These are phyloP conservation scores for Heteropelma amictum DNA, from an alignment of 2,888 invertebrate genomes.

Conservation along the genomic window DNA sequence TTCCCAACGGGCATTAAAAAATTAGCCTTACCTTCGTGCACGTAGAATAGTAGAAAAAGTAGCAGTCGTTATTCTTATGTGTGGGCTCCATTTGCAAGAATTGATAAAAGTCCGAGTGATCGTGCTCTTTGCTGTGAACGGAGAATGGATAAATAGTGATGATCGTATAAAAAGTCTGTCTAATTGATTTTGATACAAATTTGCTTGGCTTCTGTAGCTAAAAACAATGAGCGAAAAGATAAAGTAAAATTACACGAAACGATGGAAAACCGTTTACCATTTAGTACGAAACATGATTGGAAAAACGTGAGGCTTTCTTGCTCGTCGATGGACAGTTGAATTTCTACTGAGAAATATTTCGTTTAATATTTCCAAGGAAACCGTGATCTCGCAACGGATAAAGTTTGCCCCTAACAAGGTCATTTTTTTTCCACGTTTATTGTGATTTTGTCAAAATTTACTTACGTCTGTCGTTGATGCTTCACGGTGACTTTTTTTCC, in stretches of 20 bases:
- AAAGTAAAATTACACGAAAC: neutral
- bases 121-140: slow-evolving; percentile 74
- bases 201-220: too few species aligned
- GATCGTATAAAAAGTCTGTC: too few species aligned
- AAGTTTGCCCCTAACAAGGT: slow-evolving; percentile 52
- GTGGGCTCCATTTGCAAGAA: slow-evolving; percentile 83
- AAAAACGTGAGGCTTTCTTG: slow-evolving; percentile 32
- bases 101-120: slow-evolving; percentile 74
- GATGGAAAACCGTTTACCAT: slow-evolving; percentile 68
- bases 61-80: slow-evolving; percentile 90
- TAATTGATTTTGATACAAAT: too few species aligned
- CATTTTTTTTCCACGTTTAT: slow-evolving; percentile 57
- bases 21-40: slow-evolving; percentile 86
- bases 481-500: slow-evolving; percentile 65
- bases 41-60: slow-evolving; percentile 92
- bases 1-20: neutral
- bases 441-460: slow-evolving; percentile 59
- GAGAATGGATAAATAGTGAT: slow-evolving; percentile 44
- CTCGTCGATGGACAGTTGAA: slow-evolving; percentile 45
- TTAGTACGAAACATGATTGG: slow-evolving; percentile 72
- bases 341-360: slow-evolving; percentile 49
- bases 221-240: neutral
- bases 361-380: slow-evolving; percentile 29
- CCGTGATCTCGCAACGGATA: slow-evolving; percentile 8
- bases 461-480: slow-evolving; percentile 62